Percentiles rank a stretch among this genome's conserved stretches.
Evolutionary conservation across 2,888 invertebrate species (phyloP).

Genomic region (Deilephila porcellus): DNA sequence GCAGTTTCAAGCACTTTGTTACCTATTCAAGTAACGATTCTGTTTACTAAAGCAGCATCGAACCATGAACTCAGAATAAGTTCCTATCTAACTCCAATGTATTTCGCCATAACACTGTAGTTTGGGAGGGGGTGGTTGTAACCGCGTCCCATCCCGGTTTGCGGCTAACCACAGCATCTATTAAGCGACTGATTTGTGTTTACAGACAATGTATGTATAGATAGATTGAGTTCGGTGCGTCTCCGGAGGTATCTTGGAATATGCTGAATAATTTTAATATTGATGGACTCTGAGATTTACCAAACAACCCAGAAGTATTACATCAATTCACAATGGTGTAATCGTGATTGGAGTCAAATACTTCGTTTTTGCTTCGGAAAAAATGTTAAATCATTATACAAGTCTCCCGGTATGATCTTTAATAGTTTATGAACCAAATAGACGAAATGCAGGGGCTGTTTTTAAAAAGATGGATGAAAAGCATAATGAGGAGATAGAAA

Average conservation of each 20-base stretch:
- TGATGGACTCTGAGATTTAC: neutral
- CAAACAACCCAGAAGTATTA: neutral
- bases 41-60: neutral
- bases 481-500: too few relatives aligned
- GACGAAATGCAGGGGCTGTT: too few relatives aligned
- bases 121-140: slow-evolving; percentile 24
- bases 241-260: neutral
- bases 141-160: slow-evolving; percentile 41
- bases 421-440: too few relatives aligned
- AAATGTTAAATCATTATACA: too few relatives aligned
- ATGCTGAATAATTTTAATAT: neutral
- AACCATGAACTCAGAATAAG: neutral
- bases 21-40: too few relatives aligned
- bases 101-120: slow-evolving; percentile 18
- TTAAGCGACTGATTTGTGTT: slow-evolving; percentile 46
- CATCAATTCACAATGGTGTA: neutral
- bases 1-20: too few relatives aligned
- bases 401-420: too few relatives aligned
- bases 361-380: too few relatives aligned
- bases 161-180: slow-evolving; percentile 54
- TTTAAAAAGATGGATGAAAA: too few relatives aligned
- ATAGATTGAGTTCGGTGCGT: neutral
- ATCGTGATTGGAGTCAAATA: too few relatives aligned
- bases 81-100: slow-evolving; percentile 11
- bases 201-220: slow-evolving; percentile 18